phyloP scores from a whole-genome alignment of 2,888 invertebrate species.

The Netelia melanura region DNA sequence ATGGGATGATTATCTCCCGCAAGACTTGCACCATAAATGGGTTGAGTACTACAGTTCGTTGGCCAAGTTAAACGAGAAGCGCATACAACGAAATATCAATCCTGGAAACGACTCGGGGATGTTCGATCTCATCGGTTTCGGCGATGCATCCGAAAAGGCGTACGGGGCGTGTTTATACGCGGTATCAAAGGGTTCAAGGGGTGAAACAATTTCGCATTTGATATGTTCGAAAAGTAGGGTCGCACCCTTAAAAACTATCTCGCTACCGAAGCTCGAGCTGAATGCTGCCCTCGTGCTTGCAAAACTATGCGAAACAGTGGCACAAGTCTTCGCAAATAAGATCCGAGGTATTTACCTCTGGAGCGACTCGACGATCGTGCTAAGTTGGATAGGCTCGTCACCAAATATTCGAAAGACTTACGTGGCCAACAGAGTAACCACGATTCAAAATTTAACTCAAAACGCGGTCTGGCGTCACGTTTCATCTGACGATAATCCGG shows the following conservation, averaged over 20 bases:
- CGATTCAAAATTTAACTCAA: background rate
- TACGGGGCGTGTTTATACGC: slow-evolving; percentile 43
- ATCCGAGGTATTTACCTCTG: background rate
- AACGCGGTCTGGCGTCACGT: background rate
- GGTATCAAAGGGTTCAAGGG: background rate
- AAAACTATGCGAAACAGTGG: slow-evolving; percentile 5
- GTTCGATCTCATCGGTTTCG: slow-evolving; percentile 17
- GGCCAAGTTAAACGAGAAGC: background rate
- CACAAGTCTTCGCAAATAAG: background rate
- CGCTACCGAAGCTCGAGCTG: slow-evolving; percentile 18
- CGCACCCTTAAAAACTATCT: background rate
- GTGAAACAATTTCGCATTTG: background rate
- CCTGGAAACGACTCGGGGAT: background rate
- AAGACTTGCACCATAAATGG: slow-evolving; percentile 16
- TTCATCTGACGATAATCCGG: background rate
- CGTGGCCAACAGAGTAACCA: slow-evolving; percentile 4
- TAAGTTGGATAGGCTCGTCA: slow-evolving; percentile 28
- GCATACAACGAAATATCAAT: slow-evolving; percentile 20
- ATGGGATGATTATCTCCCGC: slow-evolving; percentile 33
- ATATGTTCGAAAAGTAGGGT: slow-evolving; percentile 38
- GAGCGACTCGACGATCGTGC: slow-evolving; percentile 19
- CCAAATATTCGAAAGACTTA: slow-evolving; percentile 1
- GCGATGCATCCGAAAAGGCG: slow-evolving; percentile 26
- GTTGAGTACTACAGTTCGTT: slow-evolving; percentile 25
- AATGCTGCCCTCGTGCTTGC: slow-evolving; percentile 2